Evolutionary conservation across 2,113 vertebrate species (phyloP).

Genomic region (Progne subis): DNA sequence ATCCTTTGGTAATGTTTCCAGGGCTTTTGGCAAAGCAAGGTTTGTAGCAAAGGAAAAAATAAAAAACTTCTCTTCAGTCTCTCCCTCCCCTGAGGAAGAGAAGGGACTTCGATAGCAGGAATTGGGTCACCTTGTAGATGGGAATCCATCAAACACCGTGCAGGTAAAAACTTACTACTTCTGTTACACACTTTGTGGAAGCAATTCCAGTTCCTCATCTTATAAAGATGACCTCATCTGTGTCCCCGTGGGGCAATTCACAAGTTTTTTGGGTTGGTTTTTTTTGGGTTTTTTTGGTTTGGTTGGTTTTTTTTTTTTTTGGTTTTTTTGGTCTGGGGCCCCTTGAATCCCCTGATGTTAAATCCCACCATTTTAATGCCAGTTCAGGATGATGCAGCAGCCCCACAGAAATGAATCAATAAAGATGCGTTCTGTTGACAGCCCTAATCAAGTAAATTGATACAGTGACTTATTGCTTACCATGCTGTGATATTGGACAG

Average conservation of each 20-base stretch:
- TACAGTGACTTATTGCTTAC: not conserved
- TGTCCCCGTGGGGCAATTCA: not conserved
- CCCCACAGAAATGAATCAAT: not conserved
- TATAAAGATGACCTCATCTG: not conserved
- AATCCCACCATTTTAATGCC: not conserved
- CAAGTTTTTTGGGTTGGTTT: no score
- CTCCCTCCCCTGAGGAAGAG: not conserved
- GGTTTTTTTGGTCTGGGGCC: not conserved
- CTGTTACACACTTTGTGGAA: accelerated
- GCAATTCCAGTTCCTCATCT: not conserved
- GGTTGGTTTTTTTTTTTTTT: no score
- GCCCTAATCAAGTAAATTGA: not conserved
- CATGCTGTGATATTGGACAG: not conserved
- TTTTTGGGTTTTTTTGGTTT: no score
- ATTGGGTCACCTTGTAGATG: not conserved
- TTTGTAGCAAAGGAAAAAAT: not conserved
- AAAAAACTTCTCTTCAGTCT: not conserved
- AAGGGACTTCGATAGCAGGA: not conserved
- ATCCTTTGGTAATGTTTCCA: not conserved
- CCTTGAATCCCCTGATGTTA: not conserved
- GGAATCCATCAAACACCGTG: not conserved
- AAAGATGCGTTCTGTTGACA: not conserved
- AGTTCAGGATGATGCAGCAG: not conserved
- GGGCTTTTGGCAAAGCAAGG: not conserved
- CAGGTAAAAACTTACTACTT: not conserved